A percentile compares a stretch with the other conserved stretches of the same genome.
These are phyloP conservation scores for Elymnias hypermnestra DNA, from an alignment of 1,140 invertebrate genomes.

Conservation along the genomic window DNA sequence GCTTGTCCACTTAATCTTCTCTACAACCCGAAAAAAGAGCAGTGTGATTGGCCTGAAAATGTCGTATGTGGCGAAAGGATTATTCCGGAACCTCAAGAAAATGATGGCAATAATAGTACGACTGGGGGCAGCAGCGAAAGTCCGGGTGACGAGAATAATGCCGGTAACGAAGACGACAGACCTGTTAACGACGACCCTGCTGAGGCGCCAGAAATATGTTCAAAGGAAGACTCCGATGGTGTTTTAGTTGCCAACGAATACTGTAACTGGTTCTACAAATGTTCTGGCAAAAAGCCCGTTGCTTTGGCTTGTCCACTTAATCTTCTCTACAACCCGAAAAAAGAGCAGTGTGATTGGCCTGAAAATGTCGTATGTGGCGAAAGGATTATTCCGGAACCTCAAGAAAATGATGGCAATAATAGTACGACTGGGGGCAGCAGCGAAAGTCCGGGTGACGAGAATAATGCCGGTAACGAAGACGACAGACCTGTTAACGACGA, in stretches of 20 bases:
- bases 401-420: constrained; percentile 3
- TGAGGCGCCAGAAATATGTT: constrained; percentile 31
- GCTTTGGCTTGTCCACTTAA: constrained; percentile 21
- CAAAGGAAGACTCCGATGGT: constrained; percentile 21
- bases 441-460: neutral
- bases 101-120: constrained; percentile 1
- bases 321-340: constrained; percentile 76
- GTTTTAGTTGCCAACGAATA: constrained; percentile 28
- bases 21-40: constrained; percentile 76
- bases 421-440: no score
- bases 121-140: neutral
- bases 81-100: constrained; percentile 12
- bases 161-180: constrained; percentile 1
- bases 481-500: constrained; percentile 18
- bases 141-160: neutral
- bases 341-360: constrained; percentile 75
- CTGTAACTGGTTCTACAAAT: constrained; percentile 37
- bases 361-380: constrained; percentile 31
- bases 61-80: constrained; percentile 29
- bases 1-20: constrained; percentile 45
- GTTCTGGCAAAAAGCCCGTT: constrained; percentile 18
- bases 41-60: constrained; percentile 72
- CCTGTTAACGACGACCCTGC: constrained; percentile 23
- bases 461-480: neutral
- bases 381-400: constrained; percentile 17